Percentiles rank a stretch among this genome's conserved stretches.
phyloP scores from a whole-genome alignment of 2,113 vertebrate species.

The Nibea albiflora region DNA sequence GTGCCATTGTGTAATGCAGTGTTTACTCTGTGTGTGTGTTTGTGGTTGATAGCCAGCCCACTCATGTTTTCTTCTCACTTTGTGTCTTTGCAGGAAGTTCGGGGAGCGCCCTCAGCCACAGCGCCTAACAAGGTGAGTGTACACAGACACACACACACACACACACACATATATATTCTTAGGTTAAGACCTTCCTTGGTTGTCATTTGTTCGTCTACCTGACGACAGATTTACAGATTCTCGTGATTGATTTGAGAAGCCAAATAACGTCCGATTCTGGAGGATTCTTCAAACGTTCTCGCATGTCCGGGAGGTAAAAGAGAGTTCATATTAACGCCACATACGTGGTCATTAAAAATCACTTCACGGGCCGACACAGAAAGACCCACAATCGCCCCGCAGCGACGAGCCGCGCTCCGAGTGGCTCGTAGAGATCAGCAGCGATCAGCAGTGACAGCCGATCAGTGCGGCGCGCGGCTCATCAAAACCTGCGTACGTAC shows the following conservation, averaged over 20 bases:
- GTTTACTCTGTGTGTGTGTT: slow-evolving; percentile 61
- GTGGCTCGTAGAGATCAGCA: too few relatives aligned
- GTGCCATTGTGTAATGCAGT: slow-evolving; percentile 29
- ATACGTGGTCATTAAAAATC: too few relatives aligned
- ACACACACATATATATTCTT: too few relatives aligned
- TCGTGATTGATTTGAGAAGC: not conserved
- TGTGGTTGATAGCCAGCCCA: slow-evolving; percentile 61
- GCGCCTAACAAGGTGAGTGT: slow-evolving; percentile 95
- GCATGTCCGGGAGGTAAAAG: too few relatives aligned
- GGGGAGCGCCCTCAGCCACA: slow-evolving; percentile 99
- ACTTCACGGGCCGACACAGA: too few relatives aligned
- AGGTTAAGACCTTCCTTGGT: not conserved
- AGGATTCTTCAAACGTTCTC: not conserved
- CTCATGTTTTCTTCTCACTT: slow-evolving; percentile 69
- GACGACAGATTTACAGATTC: not conserved
- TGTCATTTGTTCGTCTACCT: slow-evolving; percentile 1
- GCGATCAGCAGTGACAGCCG: too few relatives aligned
- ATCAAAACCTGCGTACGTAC: not conserved
- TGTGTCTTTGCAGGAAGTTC: slow-evolving; percentile 91
- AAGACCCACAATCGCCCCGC: too few relatives aligned
- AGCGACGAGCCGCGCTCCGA: too few relatives aligned
- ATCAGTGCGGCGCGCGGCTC: too few relatives aligned
- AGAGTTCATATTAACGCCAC: too few relatives aligned
- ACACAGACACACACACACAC: not conserved
- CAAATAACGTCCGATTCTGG: not conserved